Evolutionary conservation across 2,113 vertebrate species (phyloP).

Genomic region (Hyaena hyaena): DNA sequence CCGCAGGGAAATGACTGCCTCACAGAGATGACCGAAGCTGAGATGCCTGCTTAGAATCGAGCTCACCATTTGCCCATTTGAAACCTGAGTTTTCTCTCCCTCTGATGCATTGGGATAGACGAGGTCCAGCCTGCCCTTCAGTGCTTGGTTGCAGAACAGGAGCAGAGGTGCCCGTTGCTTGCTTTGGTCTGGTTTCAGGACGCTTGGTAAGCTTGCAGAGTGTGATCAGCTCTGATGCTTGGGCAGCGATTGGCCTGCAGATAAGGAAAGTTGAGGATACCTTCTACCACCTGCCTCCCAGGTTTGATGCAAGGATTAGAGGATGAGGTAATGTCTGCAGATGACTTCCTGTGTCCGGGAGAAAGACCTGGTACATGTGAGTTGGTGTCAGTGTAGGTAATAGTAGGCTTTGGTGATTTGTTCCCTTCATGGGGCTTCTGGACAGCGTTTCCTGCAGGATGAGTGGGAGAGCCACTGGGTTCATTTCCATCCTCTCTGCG

Average conservation of each 20-base stretch:
- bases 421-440: neutral
- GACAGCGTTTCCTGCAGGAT: neutral
- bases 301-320: conserved; percentile 32
- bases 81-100: neutral
- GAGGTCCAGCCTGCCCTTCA: neutral
- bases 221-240: neutral
- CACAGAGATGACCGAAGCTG: neutral
- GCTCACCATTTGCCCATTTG: neutral
- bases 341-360: neutral
- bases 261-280: neutral
- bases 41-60: neutral
- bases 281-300: neutral
- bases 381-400: neutral
- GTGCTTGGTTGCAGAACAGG: neutral
- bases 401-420: neutral
- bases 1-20: neutral
- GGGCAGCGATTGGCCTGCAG: neutral
- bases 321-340: conserved; percentile 61
- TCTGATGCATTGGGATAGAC: neutral
- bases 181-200: neutral
- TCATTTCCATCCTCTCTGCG: neutral
- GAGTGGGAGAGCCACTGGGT: neutral
- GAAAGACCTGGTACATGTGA: neutral
- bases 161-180: neutral
- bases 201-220: neutral